phyloP scores from a whole-genome alignment of 2,797 vertebrate genomes.

The Tachyglossus aculeatus region DNA sequence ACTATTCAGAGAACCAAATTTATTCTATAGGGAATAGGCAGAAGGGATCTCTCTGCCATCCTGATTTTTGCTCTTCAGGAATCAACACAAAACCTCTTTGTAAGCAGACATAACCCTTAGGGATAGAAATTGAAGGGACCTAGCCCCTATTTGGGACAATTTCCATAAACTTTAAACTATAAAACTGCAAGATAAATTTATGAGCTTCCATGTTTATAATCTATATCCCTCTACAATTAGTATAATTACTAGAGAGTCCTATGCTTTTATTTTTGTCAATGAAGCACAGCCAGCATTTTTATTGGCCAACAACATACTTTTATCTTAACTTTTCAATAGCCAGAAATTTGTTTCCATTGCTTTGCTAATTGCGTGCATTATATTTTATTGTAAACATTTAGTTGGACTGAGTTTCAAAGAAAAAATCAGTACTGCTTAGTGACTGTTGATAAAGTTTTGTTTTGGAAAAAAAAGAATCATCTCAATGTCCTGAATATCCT shows the following conservation, averaged over 20 bases:
- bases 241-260: neutral
- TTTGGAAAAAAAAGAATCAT: no score
- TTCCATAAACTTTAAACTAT: slow-evolving; percentile 1
- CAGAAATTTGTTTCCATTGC: neutral
- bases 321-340: neutral
- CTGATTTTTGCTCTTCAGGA: no score
- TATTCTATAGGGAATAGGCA: slow-evolving; percentile 1
- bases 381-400: no score
- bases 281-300: slow-evolving; percentile 1
- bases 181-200: neutral
- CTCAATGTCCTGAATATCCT: no score
- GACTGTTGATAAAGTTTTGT: no score
- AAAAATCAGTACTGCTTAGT: no score
- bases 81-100: no score
- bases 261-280: neutral
- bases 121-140: no score
- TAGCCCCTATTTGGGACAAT: no score
- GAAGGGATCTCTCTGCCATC: neutral
- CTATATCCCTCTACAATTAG: neutral
- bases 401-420: no score
- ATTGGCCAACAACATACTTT: neutral
- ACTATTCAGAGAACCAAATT: slow-evolving; percentile 12
- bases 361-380: no score
- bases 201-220: neutral
- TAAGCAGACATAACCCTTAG: no score